Evolutionary conservation across 2,113 vertebrate genomes (phyloP).

Genomic region (Grallaria varia): DNA sequence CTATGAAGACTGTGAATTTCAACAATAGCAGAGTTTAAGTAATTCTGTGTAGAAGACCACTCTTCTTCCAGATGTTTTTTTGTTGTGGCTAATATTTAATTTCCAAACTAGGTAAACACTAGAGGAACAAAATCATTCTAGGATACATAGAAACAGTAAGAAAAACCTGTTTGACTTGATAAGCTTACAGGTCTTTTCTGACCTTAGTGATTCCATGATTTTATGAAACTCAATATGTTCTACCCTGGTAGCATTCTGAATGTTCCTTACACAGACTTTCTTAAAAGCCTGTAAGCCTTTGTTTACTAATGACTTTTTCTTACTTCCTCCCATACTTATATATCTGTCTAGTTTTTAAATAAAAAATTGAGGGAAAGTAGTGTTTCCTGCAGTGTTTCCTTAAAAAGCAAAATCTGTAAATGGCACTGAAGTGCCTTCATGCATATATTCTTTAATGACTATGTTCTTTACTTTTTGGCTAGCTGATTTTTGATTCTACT

Average conservation of each 20-base stretch:
- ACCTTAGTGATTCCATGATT: neutral
- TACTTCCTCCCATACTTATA: neutral
- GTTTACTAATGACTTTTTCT: neutral
- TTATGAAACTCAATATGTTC: neutral
- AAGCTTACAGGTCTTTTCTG: neutral
- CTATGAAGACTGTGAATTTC: neutral
- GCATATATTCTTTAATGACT: neutral
- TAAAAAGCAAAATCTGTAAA: neutral
- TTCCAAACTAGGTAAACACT: neutral
- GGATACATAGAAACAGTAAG: neutral
- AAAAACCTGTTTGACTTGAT: neutral
- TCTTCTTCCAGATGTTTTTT: neutral
- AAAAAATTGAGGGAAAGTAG: neutral
- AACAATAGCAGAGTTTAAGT: neutral
- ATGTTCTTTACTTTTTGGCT: slow-evolving; percentile 4
- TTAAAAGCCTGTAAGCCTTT: neutral
- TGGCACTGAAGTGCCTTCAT: neutral
- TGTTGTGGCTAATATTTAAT: neutral
- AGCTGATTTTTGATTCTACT: slow-evolving; percentile 56
- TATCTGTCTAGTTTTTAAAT: neutral
- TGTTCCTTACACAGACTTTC: neutral
- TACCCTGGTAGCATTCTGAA: neutral
- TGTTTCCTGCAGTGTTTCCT: neutral
- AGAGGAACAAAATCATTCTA: neutral
- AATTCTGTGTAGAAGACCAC: neutral